Conservation (phyloP, 2,113 vertebrate species). For the Muscicapa adusta region DNA sequence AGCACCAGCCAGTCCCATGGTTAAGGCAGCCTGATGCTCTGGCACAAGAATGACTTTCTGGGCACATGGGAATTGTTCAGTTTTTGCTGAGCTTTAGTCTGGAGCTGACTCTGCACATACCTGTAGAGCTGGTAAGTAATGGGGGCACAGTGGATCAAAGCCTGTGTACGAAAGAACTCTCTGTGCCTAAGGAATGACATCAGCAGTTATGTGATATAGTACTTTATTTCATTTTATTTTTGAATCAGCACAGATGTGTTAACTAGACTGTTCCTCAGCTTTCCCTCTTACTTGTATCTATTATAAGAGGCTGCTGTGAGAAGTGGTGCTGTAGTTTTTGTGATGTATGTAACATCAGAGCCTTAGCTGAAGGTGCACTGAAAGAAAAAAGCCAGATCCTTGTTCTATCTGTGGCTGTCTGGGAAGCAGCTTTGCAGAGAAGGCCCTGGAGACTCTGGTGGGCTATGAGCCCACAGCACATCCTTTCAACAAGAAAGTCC, state of each 20-base stretch:
- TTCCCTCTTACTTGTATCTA: neutral
- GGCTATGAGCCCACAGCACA: neutral
- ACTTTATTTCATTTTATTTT: neutral
- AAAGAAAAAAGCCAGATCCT: neutral
- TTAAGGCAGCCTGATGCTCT: neutral
- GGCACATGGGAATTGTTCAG: neutral
- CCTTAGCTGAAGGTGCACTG: neutral
- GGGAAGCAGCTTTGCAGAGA: neutral
- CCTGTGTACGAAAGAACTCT: neutral
- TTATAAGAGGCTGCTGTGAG: neutral
- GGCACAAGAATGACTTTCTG: neutral
- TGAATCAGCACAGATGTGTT: neutral
- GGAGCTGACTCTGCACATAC: rapidly evolving
- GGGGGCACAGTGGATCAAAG: neutral
- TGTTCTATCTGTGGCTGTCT: neutral
- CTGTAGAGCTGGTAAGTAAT: neutral
- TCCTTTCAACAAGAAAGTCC: neutral
- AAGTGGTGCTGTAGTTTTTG: neutral
- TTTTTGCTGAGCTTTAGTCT: neutral
- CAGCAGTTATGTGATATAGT: neutral
- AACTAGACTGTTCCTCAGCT: neutral
- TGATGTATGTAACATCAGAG: neutral
- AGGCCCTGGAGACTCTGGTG: neutral
- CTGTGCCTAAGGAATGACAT: neutral
- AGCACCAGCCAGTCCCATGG: neutral